Percentiles rank a stretch among this genome's conserved stretches.
Conservation (phyloP, 2,888 invertebrate genomes). For the Dione vanillae region DNA sequence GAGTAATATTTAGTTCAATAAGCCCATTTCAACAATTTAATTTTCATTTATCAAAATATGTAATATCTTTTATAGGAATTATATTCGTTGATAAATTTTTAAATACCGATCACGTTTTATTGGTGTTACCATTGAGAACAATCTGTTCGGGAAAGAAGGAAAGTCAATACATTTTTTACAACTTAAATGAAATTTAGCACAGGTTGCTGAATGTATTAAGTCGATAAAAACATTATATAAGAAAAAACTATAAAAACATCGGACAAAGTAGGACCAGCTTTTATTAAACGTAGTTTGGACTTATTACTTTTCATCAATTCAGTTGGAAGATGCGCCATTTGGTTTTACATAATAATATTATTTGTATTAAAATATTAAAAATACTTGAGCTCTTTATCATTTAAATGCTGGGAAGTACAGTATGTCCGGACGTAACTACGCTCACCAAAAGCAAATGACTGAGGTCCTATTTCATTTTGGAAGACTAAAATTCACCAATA, state of each 20-base stretch:
- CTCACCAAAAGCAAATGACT: constrained; percentile 25
- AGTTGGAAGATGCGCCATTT: background rate
- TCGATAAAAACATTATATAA: too few relatives aligned
- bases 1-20: constrained; percentile 64
- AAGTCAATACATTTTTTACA: background rate
- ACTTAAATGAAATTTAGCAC: constrained; percentile 2
- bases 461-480: constrained; percentile 34
- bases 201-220: background rate
- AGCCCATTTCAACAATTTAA: constrained; percentile 67
- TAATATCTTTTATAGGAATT: constrained; percentile 58
- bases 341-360: background rate
- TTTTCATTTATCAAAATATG: constrained; percentile 70
- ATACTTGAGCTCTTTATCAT: constrained; percentile 18
- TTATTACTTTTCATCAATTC: background rate
- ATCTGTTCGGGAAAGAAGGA: constrained; percentile 9
- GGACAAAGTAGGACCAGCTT: constrained; percentile 19
- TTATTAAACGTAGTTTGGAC: constrained; percentile 15
- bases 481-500: constrained; percentile 42
- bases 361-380: constrained; percentile 14
- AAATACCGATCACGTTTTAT: constrained; percentile 45
- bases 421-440: constrained; percentile 8
- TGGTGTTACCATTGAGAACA: constrained; percentile 37
- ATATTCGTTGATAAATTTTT: constrained; percentile 58
- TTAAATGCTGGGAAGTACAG: background rate
- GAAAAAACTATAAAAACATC: too few relatives aligned